These are phyloP conservation scores for Tympanoctomys barrerae DNA, from an alignment of 2,797 vertebrate genomes.

Conservation along the genomic window DNA sequence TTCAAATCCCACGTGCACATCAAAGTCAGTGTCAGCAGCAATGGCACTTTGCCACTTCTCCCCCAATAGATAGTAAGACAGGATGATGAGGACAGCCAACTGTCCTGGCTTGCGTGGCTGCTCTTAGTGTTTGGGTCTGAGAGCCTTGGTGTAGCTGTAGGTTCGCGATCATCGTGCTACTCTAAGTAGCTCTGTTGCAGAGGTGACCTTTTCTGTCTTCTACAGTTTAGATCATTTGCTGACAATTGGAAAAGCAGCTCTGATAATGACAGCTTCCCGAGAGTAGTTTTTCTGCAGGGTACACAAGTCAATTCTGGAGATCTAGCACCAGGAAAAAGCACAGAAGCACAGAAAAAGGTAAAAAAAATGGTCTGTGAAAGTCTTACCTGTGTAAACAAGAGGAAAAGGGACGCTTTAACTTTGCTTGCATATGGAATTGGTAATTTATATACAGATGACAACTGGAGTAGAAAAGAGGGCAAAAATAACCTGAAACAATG, in stretches of 20 bases:
- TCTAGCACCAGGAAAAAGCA: conserved; percentile 36
- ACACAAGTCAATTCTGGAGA: conserved; percentile 39
- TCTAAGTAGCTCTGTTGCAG: conserved; percentile 71
- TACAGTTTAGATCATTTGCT: conserved; percentile 81
- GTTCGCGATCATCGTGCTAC: conserved; percentile 73
- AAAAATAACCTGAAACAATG: not conserved
- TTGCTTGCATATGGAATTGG: conserved; percentile 42
- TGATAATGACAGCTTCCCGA: conserved; percentile 68
- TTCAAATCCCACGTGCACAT: not conserved
- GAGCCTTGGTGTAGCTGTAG: conserved; percentile 59
- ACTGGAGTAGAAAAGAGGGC: conserved; percentile 20
- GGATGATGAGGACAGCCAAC: rapidly evolving
- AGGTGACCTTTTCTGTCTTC: conserved; percentile 85
- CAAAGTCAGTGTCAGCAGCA: not conserved
- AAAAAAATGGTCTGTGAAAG: conserved; percentile 17
- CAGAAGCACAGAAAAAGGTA: not conserved
- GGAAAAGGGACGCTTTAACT: conserved; percentile 72
- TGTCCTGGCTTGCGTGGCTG: conserved; percentile 24
- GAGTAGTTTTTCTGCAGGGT: conserved; percentile 11
- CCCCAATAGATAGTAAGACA: not conserved
- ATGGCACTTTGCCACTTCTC: not conserved
- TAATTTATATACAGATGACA: conserved; percentile 42
- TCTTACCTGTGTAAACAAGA: conserved; percentile 41
- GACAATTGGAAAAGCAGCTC: conserved; percentile 72
- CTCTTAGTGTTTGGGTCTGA: conserved; percentile 5